Evolutionary conservation across 2,797 vertebrate genomes (phyloP), one percentile per base, ranked within the genome.

Genomic region (Siniperca obscura): DNA sequence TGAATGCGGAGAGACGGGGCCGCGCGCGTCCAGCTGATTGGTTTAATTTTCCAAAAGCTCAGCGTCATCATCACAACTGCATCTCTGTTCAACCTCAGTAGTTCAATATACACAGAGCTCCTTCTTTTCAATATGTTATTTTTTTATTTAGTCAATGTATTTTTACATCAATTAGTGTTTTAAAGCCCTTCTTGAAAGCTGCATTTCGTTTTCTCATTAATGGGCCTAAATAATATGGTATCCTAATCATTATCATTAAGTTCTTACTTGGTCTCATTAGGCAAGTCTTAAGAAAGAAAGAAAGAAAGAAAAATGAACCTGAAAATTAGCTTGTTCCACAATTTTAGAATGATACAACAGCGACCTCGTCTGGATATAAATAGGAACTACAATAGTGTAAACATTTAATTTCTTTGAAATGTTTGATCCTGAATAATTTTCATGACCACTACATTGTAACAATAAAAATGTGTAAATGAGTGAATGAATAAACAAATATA

Each of bases 21-120:
- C 81, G 89, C 81, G 86, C 86, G 53, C 6, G 14, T 38, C 62
- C 53, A 14, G 27, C 57, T 57, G 83, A 86, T 81, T 48, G 76
- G 59, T 64, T 69, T 4, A 17, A 1, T 60, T 42, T 55, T 11
- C 22, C 3, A 11, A 34, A 74, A 14, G 48, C 46, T 55, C 44
- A 25, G 44, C 46, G 12, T 22, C 79, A 48, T 64, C 72, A 73
- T 16, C 67, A 36, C 27, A 12, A 27, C 57, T 0, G 38, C 44
- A 38, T 14, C 50, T 13, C 17, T 4, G 2, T 3, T 42, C 14
- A 25, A 8, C 56, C 36, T 27, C 50, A 11, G 34, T 6, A 25
- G 44, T 11, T 62, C 55, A 38, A 10, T 13, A 12, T 3, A 9
- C 7, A 56, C 55, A 61, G 22, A 67, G 52, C 27, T 30, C 8